These are phyloP conservation scores for Drosophila littoralis DNA, from an alignment of 1,140 invertebrate species.

Conservation along the genomic window DNA sequence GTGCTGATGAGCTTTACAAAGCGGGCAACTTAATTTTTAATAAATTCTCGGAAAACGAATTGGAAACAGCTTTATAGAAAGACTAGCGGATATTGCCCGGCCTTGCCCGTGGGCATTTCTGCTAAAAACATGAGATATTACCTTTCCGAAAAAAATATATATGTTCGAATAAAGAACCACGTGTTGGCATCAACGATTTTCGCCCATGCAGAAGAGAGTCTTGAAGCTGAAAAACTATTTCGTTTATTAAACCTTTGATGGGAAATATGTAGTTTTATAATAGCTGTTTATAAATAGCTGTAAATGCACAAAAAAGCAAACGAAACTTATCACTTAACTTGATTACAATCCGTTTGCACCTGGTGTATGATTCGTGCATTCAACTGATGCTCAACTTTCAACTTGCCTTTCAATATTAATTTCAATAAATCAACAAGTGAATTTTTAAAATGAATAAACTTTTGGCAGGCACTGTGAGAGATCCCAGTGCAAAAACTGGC, in stretches of 20 bases:
- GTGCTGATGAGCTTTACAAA: constrained; percentile 1
- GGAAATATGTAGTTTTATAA: no score
- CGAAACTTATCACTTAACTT: constrained; percentile 55
- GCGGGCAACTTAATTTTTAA: constrained; percentile 7
- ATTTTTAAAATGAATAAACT: constrained; percentile 74
- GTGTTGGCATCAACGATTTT: no score
- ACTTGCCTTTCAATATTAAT: constrained; percentile 59
- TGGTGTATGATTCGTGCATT: constrained; percentile 19
- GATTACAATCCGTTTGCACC: constrained; percentile 54
- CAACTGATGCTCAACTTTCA: background rate
- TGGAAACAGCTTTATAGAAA: no score
- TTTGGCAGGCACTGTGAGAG: constrained; percentile 38
- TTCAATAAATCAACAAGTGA: constrained; percentile 76
- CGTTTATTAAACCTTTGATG: no score
- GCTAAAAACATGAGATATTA: background rate
- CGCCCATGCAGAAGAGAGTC: no score
- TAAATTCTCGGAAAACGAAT: no score
- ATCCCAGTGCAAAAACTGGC: background rate
- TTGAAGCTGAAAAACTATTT: no score
- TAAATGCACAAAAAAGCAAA: background rate
- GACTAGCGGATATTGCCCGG: no score
- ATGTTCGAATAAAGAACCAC: no score
- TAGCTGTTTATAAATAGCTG: constrained; percentile 18
- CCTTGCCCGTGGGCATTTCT: background rate
- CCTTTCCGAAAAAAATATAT: no score